Evolutionary conservation across 2,113 vertebrate species (phyloP), one percentile per base, ranked within the genome.

Genomic region (Actenoides hombroni): DNA sequence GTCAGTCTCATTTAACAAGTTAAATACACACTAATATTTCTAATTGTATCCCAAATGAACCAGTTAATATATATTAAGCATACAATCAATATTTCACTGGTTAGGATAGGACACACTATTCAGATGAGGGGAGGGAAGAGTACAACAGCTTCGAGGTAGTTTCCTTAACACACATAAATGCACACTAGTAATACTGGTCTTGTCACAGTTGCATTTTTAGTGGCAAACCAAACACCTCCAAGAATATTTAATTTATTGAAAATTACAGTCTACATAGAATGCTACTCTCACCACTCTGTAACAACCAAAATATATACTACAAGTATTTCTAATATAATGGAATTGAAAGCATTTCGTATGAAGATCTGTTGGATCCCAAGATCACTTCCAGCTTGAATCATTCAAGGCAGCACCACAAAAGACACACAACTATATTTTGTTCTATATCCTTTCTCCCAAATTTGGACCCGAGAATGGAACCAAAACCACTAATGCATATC

Each of bases 1-100:
- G 56, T 57, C 83, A 68, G 42, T 60, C 73, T 95, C 88, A 92
- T 93, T 94, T 92, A 86, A 65, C 60, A 75, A 57, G 35, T 2
- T 84, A 69, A 93, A 90, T 81, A 93, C 48, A 95, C 18, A 75
- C 73, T 92, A 94, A 91, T 94, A 96, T 79, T 89, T 90, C 65
- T 95, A 95, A 93, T 56, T 65, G 48, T 21, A 92, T 79, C 83
- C 80, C 76, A 82, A 93, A 95, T 76, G 88, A 86, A 35, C 37
- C 88, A 73, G 69, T 37, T 89, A 89, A 68, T 92, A 93, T 33
- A 69, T 89, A 93, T 93, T 96, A 93, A 82, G 40, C 31, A 75
- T 6, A 8, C 44, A 79, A 42, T 48, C 60, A 83, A 48, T 69
- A 92, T 71, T 86, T 88, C 75, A 90, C 64, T 53, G 51, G 35